Base-by-base conservation (phyloP, 2,888 invertebrate genomes). In the Conus canariensis region DNA sequence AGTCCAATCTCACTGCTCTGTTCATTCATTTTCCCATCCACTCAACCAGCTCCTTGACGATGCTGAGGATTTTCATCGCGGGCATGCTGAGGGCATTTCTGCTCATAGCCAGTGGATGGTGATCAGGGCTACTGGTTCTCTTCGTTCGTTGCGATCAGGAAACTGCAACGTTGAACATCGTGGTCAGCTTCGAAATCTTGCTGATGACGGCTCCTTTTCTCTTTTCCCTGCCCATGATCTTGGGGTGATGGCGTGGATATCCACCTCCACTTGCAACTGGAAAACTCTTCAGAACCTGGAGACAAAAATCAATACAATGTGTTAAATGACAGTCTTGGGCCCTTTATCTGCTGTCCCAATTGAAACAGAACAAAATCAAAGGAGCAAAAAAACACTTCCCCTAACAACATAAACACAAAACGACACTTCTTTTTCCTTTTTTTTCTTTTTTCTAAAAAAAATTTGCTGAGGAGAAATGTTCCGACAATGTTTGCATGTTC, bases 181-280 rank as follows among this genome's bases (percentile, higher is more conserved):
- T 98, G 98, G 95, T 98, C 98, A 85, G 97, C 97, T n/a, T 92
- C 99, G 98, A n/a, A 94, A 99, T 98, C 96, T 98, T 98, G 70
- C 98, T 98, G 94, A 99, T 98, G 88, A 98, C 98, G n/a, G 98
- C 97, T 88, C 99, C 99, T 90, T 98, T 97, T 94, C 98, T n/a
- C n/a, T n/a, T n/a, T n/a, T n/a, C n/a, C n/a, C n/a, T n/a, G 96
- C 22, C 99, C 99, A 99, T 99, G 94, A 99, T 98, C 96, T 99
- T 98, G 2, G 99, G 98, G 96, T 99, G 99, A 96, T 98, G 99
- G 94, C 98, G 98, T 0, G 99, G 98, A 96, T n/a, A n/a, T 99
- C 98, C 64, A 99, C 98, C 96, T 98, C 98, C 94, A 99, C 97
- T 96, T 98, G 97, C 93, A 99, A 96, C 96, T 98, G 97, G 97